A percentile compares a stretch with the other conserved stretches of the same genome.
phyloP scores from a whole-genome alignment of 2,888 invertebrate genomes.

The Drosophila pseudotakahashii region DNA sequence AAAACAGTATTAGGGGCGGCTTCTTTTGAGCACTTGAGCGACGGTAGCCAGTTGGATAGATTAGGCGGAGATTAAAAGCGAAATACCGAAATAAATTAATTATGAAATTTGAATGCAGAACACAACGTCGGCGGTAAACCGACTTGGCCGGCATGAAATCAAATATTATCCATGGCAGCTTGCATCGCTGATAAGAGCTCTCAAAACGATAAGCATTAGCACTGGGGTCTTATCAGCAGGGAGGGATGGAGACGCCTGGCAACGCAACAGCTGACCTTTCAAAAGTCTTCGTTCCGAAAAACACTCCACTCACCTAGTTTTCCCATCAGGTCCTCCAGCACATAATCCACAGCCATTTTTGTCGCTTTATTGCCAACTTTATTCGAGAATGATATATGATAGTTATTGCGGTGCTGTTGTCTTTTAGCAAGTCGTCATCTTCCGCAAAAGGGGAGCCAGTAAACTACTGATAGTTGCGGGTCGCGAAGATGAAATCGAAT shows the following conservation, averaged over 20 bases:
- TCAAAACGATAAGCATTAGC: slow-evolving; percentile 50
- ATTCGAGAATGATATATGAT: slow-evolving; percentile 9
- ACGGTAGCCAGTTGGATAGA: slow-evolving; percentile 4
- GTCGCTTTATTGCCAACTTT: background rate
- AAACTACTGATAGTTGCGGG: slow-evolving; percentile 20
- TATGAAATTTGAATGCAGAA: slow-evolving; percentile 21
- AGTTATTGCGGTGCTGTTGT: background rate
- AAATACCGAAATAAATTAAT: slow-evolving; percentile 21
- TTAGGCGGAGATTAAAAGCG: slow-evolving; percentile 23
- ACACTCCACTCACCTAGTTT: slow-evolving; percentile 86
- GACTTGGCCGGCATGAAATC: slow-evolving; percentile 14
- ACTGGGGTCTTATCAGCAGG: slow-evolving; percentile 24
- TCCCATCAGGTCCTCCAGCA: slow-evolving; percentile 88
- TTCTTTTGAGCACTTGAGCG: slow-evolving; percentile 42
- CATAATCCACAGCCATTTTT: slow-evolving; percentile 87
- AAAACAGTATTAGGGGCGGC: slow-evolving; percentile 55
- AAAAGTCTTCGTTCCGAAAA: slow-evolving; percentile 3
- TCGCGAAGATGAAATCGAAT: slow-evolving; percentile 6
- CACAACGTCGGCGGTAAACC: background rate
- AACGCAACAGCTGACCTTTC: slow-evolving; percentile 43
- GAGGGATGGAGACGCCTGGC: slow-evolving; percentile 33
- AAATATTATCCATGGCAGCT: slow-evolving; percentile 33
- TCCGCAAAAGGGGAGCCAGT: slow-evolving; percentile 11
- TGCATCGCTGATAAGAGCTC: slow-evolving; percentile 43
- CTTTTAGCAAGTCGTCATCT: slow-evolving; percentile 31